A percentile compares a stretch with the other conserved stretches of the same genome.
Evolutionary conservation across 2,797 vertebrate species (phyloP).

Genomic region (Phoxinus dragarum): DNA sequence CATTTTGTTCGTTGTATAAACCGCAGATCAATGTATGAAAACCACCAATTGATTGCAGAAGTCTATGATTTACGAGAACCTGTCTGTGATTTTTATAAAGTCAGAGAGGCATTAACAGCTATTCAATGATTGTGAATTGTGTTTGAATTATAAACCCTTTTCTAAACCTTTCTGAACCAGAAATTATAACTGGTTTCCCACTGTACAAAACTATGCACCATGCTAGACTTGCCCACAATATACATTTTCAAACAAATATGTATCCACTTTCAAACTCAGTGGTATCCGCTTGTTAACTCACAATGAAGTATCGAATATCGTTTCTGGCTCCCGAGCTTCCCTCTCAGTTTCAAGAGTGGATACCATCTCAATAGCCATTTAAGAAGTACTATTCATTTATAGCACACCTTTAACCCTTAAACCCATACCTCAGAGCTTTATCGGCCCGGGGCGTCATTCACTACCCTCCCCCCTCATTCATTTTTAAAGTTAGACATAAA

Average conservation of each 20-base stretch:
- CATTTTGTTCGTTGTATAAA: background rate
- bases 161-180: background rate
- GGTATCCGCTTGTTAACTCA: too few relatives aligned
- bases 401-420: too few relatives aligned
- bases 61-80: background rate
- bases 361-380: too few relatives aligned
- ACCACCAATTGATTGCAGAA: background rate
- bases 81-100: conserved; percentile 31
- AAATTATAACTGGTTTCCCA: background rate
- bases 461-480: too few relatives aligned
- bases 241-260: background rate
- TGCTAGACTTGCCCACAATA: background rate
- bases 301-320: too few relatives aligned
- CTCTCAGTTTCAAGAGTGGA: too few relatives aligned
- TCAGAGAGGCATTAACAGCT: background rate
- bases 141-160: background rate
- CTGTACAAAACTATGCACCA: background rate
- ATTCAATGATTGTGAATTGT: background rate
- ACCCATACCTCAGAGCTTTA: too few relatives aligned
- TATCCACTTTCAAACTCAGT: background rate
- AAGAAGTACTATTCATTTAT: too few relatives aligned
- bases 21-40: background rate
- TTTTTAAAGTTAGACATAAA: too few relatives aligned
- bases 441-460: too few relatives aligned
- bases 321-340: too few relatives aligned